Percentiles rank a stretch among this genome's conserved stretches.
phyloP scores from a whole-genome alignment of 2,797 vertebrate genomes.

The Sebastes elongatus region DNA sequence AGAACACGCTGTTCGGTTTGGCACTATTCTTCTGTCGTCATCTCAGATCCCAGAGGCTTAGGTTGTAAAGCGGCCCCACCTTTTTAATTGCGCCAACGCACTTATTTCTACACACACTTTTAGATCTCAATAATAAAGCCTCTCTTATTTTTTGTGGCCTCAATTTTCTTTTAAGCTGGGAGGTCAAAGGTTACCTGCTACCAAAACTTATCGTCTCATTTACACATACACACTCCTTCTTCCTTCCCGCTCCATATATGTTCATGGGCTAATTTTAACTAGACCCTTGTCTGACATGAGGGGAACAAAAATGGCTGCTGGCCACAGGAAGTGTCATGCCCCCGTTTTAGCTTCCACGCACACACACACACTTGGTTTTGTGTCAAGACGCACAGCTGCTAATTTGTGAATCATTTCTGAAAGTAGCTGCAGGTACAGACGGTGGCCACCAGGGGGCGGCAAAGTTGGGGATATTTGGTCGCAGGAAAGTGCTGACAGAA shows the following conservation, averaged over 20 bases:
- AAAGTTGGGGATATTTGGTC: not conserved
- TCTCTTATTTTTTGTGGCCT: not conserved
- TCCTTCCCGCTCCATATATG: conserved; percentile 57
- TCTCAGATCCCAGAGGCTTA: conserved; percentile 4
- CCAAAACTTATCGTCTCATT: conserved; percentile 11
- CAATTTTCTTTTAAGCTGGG: not conserved
- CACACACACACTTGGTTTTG: conserved; percentile 1
- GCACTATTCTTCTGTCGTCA: conserved; percentile 2
- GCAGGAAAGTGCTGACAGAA: conserved; percentile 12
- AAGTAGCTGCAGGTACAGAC: not conserved
- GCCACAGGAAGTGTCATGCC: conserved; percentile 41
- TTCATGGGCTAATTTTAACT: conserved; percentile 71
- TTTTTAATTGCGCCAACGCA: not conserved
- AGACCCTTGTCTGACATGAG: conserved; percentile 44
- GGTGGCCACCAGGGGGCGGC: conserved; percentile 46
- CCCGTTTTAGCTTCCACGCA: conserved; percentile 19
- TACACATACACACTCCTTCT: not conserved
- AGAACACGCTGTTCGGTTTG: conserved; percentile 55
- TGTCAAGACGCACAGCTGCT: conserved; percentile 7
- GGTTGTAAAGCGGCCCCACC: conserved; percentile 12
- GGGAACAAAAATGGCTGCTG: conserved; percentile 45
- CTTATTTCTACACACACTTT: not conserved
- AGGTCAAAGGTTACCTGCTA: conserved; percentile 3
- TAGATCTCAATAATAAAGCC: not conserved
- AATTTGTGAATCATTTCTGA: not conserved